Conservation (phyloP, 2,113 vertebrate species). For the Onychostruthus taczanowskii region DNA sequence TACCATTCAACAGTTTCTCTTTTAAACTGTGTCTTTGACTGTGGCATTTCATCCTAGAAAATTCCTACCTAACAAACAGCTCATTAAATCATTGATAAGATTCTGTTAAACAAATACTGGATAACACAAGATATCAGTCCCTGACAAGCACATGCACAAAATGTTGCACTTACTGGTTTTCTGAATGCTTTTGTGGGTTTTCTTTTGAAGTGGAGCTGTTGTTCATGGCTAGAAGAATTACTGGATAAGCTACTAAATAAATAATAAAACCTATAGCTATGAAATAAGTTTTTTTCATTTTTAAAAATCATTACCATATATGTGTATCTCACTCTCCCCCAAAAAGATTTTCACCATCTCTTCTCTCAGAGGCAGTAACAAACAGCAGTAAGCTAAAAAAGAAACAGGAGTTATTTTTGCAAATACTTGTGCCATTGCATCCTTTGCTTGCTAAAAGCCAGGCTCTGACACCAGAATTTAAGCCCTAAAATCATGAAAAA, state of each 20-base stretch:
- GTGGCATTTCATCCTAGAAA: background rate
- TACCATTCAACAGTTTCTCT: background rate
- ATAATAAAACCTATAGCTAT: background rate
- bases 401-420: background rate
- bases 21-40: background rate
- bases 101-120: background rate
- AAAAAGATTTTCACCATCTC: background rate
- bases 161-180: background rate
- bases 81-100: slow-evolving; percentile 47
- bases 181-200: background rate
- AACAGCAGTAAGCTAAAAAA: background rate
- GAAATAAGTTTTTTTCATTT: background rate
- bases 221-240: background rate
- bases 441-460: background rate
- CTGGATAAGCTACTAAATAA: slow-evolving; percentile 15
- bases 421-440: background rate
- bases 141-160: background rate
- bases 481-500: background rate
- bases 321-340: background rate
- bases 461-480: background rate
- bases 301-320: background rate
- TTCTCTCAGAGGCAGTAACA: background rate
- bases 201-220: slow-evolving; percentile 25
- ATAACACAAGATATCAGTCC: background rate
- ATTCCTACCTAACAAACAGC: background rate